Evolutionary conservation across 2,113 vertebrate genomes (phyloP), one percentile per base, ranked within the genome.

Genomic region (Chaetorhynchus papuensis): DNA sequence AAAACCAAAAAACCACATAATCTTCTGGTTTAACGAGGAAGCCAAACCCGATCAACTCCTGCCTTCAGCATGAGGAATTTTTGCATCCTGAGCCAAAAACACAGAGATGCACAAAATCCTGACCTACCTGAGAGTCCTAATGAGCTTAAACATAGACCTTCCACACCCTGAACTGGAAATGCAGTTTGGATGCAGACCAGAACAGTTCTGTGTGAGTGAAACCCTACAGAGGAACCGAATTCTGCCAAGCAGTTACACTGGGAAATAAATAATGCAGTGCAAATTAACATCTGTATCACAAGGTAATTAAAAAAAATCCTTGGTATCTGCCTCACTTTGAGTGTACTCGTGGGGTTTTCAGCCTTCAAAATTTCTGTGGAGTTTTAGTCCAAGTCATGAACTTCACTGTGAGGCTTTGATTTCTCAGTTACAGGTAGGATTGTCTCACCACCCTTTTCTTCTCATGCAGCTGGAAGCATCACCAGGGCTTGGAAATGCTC

Each of bases 81-180:
- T 37, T 81, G 63, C 68, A 75, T 78, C 68, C 30, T 0, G 8
- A 85, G 87, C 84, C 92, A 96, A 85, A 96, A 95, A 28, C 79
- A 31, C 26, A 68, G 77, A 44, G 84, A 87, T 72, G 42, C 87
- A 88, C 82, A 86, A 95, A 93, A 75, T 60, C 47, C 71, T 92
- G 85, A 64, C 75, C 83, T 68, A 94, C 90, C 95, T 86, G 94
- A 64, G 61, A 90, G 88, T 63, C 52, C 64, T 90, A 63, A 77
- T 7, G 42, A 66, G 83, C 35, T 54, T 13, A 41, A 84, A 66
- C 9, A 59, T 4, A n/a, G 31, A 20, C 28, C 22, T 71, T 45
- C 7, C 54, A 16, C 39, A 30, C 18, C 75, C 7, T 10, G 49
- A 60, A 23, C 30, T 26, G 45, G 41, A 81, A 86, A 77, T 49